Evolutionary conservation across 2,888 invertebrate species (phyloP), one percentile per base, ranked within the genome.

Genomic region (Octodonta nipae): DNA sequence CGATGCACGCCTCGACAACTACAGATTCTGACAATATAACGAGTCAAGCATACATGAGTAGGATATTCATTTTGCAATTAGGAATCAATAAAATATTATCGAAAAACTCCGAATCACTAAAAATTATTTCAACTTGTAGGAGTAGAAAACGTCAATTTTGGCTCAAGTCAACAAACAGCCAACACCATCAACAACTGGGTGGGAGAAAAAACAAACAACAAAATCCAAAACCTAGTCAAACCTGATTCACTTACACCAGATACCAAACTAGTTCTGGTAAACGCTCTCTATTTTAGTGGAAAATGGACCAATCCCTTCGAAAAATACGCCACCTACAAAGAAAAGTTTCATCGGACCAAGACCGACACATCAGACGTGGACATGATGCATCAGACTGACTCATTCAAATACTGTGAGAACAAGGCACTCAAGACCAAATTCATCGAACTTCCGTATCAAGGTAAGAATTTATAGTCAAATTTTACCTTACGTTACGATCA

Each of bases 41-140:
- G n/a, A n/a, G n/a, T n/a, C n/a, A n/a, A n/a, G n/a, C n/a, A n/a
- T n/a, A n/a, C n/a, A n/a, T n/a, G n/a, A n/a, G n/a, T n/a, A n/a
- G n/a, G n/a, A n/a, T n/a, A n/a, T n/a, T n/a, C n/a, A n/a, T n/a
- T n/a, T n/a, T n/a, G n/a, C n/a, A n/a, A n/a, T n/a, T n/a, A n/a
- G n/a, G n/a, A n/a, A n/a, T n/a, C n/a, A n/a, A n/a, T n/a, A n/a
- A n/a, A n/a, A n/a, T n/a, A n/a, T n/a, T n/a, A n/a, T n/a, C n/a
- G n/a, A n/a, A n/a, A n/a, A n/a, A n/a, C n/a, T n/a, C n/a, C n/a
- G n/a, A n/a, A n/a, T n/a, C n/a, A n/a, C n/a, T n/a, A n/a, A n/a
- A n/a, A n/a, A n/a, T n/a, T n/a, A n/a, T n/a, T n/a, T n/a, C n/a
- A 3, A 20, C 15, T 28, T 30, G 70, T 78, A 3, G 68, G 67